Percentiles rank a stretch among this genome's conserved stretches.
Conservation (phyloP, 2,113 vertebrate species). For the Orycteropus afer region DNA sequence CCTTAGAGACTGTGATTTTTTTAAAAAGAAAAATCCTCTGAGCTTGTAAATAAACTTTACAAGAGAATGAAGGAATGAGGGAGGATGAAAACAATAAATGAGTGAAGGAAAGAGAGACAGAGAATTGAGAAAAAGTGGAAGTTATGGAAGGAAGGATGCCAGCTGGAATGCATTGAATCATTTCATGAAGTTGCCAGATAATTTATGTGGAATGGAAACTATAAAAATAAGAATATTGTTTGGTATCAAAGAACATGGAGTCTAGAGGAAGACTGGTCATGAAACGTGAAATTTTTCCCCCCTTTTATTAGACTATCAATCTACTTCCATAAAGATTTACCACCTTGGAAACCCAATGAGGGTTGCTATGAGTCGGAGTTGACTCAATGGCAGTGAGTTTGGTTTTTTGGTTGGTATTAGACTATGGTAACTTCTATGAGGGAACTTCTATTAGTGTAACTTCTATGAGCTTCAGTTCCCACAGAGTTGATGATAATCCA, state of each 20-base stretch:
- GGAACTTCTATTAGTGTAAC: too few relatives aligned
- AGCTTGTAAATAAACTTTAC: conserved; percentile 10
- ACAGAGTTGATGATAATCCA: background rate
- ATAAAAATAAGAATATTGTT: background rate
- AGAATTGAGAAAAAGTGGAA: background rate
- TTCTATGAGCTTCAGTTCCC: background rate
- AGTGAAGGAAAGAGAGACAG: background rate
- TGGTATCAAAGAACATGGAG: background rate
- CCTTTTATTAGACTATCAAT: background rate
- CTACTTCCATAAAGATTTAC: too few relatives aligned
- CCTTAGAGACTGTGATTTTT: background rate
- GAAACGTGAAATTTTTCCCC: background rate
- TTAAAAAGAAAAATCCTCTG: background rate
- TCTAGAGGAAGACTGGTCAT: background rate
- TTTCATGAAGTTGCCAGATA: background rate
- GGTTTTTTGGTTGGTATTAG: too few relatives aligned
- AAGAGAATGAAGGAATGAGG: background rate
- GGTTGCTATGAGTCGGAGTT: too few relatives aligned
- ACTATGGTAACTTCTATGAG: background rate
- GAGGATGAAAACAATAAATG: background rate
- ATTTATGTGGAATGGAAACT: background rate
- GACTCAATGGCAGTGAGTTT: too few relatives aligned
- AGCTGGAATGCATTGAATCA: background rate
- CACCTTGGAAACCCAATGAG: too few relatives aligned
- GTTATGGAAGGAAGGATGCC: background rate